These are phyloP conservation scores for Clitarchus hookeri DNA, from an alignment of 2,888 invertebrate genomes.

Conservation along the genomic window DNA sequence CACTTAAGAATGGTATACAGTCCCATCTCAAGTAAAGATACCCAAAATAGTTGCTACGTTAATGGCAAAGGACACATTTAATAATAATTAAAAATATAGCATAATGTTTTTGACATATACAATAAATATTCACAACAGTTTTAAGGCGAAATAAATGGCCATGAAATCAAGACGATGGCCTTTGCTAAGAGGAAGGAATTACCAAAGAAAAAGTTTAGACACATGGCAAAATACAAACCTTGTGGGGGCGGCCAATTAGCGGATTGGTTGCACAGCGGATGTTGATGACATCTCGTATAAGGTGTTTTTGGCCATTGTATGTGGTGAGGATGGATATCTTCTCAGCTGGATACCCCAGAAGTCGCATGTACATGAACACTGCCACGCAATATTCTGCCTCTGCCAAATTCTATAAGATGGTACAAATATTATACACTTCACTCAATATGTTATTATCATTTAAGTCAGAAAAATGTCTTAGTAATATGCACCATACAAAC, in stretches of 20 bases:
- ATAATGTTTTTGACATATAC: no score
- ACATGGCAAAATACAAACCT: constrained; percentile 59
- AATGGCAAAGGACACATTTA: no score
- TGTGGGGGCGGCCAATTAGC: constrained; percentile 89
- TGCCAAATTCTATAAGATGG: constrained; percentile 68
- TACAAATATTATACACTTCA: not conserved
- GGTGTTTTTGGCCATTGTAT: constrained; percentile 98
- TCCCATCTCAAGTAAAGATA: no score
- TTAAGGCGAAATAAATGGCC: no score
- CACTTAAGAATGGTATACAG: no score
- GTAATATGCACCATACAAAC: not conserved
- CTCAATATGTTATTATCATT: constrained; percentile 15
- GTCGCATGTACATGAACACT: constrained; percentile 97
- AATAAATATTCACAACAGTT: no score
- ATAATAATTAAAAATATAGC: no score
- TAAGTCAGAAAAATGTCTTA: constrained; percentile 22
- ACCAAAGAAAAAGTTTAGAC: no score
- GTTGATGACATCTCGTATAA: constrained; percentile 94
- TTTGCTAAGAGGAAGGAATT: no score
- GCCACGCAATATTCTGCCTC: constrained; percentile 96
- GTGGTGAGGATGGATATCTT: constrained; percentile 98
- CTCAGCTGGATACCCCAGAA: constrained; percentile 94
- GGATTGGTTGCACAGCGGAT: constrained; percentile 93
- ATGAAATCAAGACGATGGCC: no score
- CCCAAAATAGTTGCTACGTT: no score